A percentile compares a stretch with the other conserved stretches of the same genome.
Conservation (phyloP, 2,797 vertebrate species). For the Pseudomugil tenellus region DNA sequence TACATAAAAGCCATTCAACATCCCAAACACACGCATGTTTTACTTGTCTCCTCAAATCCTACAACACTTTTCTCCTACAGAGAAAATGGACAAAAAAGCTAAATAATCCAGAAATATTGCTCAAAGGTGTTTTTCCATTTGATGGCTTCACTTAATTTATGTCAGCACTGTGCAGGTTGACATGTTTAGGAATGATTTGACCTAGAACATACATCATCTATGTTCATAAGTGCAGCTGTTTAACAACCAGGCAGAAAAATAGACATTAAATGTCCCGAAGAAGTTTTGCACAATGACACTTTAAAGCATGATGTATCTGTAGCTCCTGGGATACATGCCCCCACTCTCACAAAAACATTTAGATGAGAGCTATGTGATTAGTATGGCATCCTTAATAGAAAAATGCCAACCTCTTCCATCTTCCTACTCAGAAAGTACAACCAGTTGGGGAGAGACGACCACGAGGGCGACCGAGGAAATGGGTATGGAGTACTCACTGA, state of each 20-base stretch:
- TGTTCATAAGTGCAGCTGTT: neutral
- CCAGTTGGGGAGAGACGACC: constrained; percentile 92
- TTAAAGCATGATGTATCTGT: neutral
- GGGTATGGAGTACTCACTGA: constrained; percentile 85
- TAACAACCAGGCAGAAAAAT: neutral
- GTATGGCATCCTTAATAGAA: neutral
- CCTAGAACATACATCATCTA: neutral
- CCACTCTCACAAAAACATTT: neutral
- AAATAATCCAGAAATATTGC: neutral
- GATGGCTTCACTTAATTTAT: constrained; percentile 4
- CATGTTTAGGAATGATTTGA: neutral
- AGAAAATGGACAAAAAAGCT: neutral
- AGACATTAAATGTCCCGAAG: neutral
- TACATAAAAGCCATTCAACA: neutral
- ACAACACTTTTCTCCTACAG: no score
- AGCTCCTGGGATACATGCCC: constrained; percentile 3
- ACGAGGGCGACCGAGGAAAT: constrained; percentile 98
- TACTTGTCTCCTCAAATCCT: constrained; percentile 13
- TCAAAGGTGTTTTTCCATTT: constrained; percentile 1
- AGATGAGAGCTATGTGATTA: constrained; percentile 1
- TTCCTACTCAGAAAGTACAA: constrained; percentile 89
- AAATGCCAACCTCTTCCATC: constrained; percentile 9
- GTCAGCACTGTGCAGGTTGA: neutral
- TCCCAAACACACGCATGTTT: constrained; percentile 10
- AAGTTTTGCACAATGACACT: neutral